Conservation (phyloP, 2,888 invertebrate genomes). For the Zele albiditarsus region DNA sequence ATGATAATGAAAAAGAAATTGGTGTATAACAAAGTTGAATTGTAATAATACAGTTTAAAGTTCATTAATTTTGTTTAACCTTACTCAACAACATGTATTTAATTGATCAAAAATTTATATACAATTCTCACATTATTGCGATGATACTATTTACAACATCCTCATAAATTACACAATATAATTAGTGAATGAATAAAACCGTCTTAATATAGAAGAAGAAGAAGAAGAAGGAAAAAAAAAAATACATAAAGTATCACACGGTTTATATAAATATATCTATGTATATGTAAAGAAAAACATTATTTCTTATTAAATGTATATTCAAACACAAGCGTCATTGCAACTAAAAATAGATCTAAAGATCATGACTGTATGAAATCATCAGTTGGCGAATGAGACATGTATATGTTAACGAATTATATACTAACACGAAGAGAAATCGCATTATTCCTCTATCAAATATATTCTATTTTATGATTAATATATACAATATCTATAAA, state of each 20-base stretch:
- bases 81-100: background rate
- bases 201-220: background rate
- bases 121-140: background rate
- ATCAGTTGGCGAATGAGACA: slow-evolving; percentile 48
- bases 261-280: slow-evolving; percentile 16
- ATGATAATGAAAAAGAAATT: no score
- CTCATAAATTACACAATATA: slow-evolving; percentile 1
- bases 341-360: slow-evolving; percentile 55
- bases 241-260: background rate
- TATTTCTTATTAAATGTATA: slow-evolving; percentile 52
- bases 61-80: no score
- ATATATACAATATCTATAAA: background rate
- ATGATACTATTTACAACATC: slow-evolving; percentile 1
- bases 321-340: slow-evolving; percentile 56
- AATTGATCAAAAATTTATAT: background rate
- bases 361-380: slow-evolving; percentile 51
- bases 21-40: no score
- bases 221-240: background rate
- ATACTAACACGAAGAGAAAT: slow-evolving; percentile 29
- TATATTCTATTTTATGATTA: background rate
- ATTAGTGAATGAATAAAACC: background rate
- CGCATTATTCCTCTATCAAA: slow-evolving; percentile 5
- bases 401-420: slow-evolving; percentile 42
- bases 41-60: no score
- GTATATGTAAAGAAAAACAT: slow-evolving; percentile 41